phyloP scores from a whole-genome alignment of 2,888 invertebrate genomes.

The Oithona nana region DNA sequence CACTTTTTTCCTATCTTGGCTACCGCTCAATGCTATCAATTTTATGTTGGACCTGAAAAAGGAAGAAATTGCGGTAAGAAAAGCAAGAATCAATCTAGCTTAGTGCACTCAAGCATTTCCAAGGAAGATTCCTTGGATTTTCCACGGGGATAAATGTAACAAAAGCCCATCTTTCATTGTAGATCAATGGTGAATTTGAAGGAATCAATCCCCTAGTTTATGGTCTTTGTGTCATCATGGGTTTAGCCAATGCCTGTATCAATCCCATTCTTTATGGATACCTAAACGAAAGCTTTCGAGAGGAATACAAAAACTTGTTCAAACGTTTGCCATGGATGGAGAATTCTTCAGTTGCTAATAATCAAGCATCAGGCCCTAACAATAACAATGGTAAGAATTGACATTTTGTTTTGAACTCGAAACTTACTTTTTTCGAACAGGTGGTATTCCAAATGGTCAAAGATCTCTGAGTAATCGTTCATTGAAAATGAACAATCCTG shows the following conservation, averaged over 20 bases:
- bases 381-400: no score
- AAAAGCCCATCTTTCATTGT: no score
- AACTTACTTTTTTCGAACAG: no score
- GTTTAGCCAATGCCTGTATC: slow-evolving; percentile 32
- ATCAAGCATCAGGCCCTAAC: no score
- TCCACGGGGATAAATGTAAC: no score
- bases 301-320: neutral
- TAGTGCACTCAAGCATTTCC: no score
- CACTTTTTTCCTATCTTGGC: slow-evolving; percentile 20
- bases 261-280: slow-evolving; percentile 42
- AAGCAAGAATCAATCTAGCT: no score
- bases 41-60: neutral
- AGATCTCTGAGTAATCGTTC: neutral
- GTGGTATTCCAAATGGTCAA: no score
- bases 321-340: neutral
- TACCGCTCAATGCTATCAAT: slow-evolving; percentile 27
- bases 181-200: neutral
- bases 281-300: neutral
- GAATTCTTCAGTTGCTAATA: no score
- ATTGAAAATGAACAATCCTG: neutral
- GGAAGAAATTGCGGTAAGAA: neutral
- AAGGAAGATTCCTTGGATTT: no score
- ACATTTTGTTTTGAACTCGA: no score
- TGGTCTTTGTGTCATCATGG: neutral
- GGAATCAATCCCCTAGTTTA: neutral